Evolutionary conservation across 2,888 invertebrate genomes (phyloP).

Genomic region (Dysmachus trigonus): DNA sequence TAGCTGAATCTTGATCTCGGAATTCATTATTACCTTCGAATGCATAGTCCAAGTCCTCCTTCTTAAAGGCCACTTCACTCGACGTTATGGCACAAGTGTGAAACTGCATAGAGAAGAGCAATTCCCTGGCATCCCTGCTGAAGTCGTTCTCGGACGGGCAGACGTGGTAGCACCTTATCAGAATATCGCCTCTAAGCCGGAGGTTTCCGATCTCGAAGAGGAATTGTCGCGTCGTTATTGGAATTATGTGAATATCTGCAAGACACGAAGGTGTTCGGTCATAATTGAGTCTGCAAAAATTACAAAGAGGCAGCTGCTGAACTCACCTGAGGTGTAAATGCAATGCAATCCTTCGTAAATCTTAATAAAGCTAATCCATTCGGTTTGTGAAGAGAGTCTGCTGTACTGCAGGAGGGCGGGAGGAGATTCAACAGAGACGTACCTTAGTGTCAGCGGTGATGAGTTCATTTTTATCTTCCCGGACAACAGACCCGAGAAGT

Average conservation of each 20-base stretch:
- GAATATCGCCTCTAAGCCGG: conserved; percentile 82
- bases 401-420: conserved; percentile 74
- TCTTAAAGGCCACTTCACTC: conserved; percentile 83
- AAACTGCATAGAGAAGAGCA: conserved; percentile 90
- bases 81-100: conserved; percentile 93
- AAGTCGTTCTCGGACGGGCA: conserved; percentile 56
- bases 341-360: conserved; percentile 92
- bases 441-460: conserved; percentile 84
- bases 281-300: neutral
- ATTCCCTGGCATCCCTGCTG: conserved; percentile 64
- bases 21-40: conserved; percentile 72
- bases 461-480: conserved; percentile 90
- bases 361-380: conserved; percentile 79
- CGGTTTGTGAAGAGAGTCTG: conserved; percentile 64
- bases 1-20: neutral
- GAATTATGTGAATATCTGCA: conserved; percentile 56
- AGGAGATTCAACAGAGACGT: conserved; percentile 86
- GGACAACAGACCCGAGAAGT: conserved; percentile 89
- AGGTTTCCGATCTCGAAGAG: conserved; percentile 71
- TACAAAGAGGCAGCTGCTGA: neutral
- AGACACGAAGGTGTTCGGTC: neutral
- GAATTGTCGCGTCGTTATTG: conserved; percentile 67
- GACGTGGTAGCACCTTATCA: conserved; percentile 89
- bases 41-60: conserved; percentile 87
- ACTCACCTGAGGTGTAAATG: conserved; percentile 82